Evolutionary conservation across 1,140 invertebrate species (phyloP), one percentile per base, ranked within the genome.

Genomic region (Drosophila varians): DNA sequence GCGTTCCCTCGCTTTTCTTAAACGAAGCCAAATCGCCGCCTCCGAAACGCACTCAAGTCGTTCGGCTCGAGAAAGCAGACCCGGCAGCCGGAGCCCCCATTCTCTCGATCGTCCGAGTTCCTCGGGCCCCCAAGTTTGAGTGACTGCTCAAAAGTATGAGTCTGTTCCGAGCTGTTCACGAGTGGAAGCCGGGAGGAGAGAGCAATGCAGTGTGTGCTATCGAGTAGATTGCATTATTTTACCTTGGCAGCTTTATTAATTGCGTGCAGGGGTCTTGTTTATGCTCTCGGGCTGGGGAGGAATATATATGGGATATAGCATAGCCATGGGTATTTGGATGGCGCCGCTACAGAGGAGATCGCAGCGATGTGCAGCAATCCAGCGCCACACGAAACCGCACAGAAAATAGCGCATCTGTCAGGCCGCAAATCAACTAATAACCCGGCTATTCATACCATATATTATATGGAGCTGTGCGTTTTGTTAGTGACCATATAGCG

Each of bases 181-280:
- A 75, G 65, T 62, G 68, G 25, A 51, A 47, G 11, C 38, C 40
- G n/a, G 46, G 19, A 34, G 19, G 34, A 42, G 12, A 28, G 43
- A 53, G 1, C 38, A 14, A n/a, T 14, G 38, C 16, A 16, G 38
- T 6, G 3, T 6, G 3, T 11, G 38, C 38, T 16, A 18, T 42
- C 38, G 16, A 31, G 28, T 31, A 31, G 68, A 74, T 78, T 68
- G 71, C 56, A 75, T 80, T 68, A 66, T 86, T 68, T 87, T 80
- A 80, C 72, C 77, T 87, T 87, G 80, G 80, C 82, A 87, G 77
- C 72, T 66, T 77, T 87, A 86, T 86, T 86, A 86, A 86, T 86
- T 77, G 82, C 72, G 69, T 70, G 80, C 60, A 61, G 46, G 55
- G 38, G 54, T 53, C 58, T 49, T 45, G 73, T 58, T 82, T 82